phyloP scores from a whole-genome alignment of 2,888 invertebrate species.

The Andrena chrysosceles region DNA sequence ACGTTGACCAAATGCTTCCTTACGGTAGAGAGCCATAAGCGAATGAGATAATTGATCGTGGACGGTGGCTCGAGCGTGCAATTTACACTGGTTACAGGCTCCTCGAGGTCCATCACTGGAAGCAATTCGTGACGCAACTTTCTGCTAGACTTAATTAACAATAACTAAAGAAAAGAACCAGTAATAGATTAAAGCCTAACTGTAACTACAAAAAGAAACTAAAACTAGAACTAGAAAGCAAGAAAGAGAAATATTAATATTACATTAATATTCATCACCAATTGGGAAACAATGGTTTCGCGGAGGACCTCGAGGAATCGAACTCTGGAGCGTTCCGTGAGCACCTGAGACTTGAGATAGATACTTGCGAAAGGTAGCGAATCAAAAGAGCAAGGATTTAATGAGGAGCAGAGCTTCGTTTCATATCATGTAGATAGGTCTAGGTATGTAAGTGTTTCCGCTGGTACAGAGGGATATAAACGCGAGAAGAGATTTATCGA shows the following conservation, averaged over 20 bases:
- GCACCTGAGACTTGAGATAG: not conserved
- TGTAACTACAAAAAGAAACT: no score
- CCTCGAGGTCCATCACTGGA: not conserved
- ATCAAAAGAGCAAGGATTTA: slow-evolving; percentile 33
- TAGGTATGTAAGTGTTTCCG: slow-evolving; percentile 51
- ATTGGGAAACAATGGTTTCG: no score
- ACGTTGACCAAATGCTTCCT: slow-evolving; percentile 55
- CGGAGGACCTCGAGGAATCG: no score
- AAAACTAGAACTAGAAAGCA: no score
- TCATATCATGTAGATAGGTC: slow-evolving; percentile 69
- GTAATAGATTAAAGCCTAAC: no score
- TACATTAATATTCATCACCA: no score
- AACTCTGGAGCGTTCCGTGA: not conserved
- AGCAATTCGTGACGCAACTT: no score
- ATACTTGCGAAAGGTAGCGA: no score
- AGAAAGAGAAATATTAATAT: no score
- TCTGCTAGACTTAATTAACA: no score
- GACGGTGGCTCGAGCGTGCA: slow-evolving; percentile 26
- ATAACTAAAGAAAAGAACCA: no score
- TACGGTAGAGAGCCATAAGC: not conserved
- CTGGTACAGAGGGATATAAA: slow-evolving; percentile 23
- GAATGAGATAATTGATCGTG: not conserved
- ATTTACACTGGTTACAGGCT: not conserved
- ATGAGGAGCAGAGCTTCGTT: slow-evolving; percentile 11
- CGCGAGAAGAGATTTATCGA: slow-evolving; percentile 54